Evolutionary conservation across 2,113 vertebrate species (phyloP), one percentile per base, ranked within the genome.

Genomic region (Rhynchopsitta pachyrhyncha): DNA sequence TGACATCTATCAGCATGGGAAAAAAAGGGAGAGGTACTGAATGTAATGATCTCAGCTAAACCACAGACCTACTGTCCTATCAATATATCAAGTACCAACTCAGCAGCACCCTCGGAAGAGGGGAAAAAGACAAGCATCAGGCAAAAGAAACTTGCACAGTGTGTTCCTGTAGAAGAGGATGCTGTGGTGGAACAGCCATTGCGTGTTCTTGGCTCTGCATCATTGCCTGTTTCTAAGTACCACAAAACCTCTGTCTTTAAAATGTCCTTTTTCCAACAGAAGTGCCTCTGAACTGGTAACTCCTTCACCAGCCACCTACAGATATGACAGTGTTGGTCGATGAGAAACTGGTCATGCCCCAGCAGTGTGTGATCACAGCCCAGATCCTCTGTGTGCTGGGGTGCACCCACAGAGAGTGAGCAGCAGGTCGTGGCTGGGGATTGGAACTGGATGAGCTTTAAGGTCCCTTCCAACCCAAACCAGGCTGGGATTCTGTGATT

Each of bases 301-400:
- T 71, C 25, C 39, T 46, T 78, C 12, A 49, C 16, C 11, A 76
- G 23, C 22, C 47, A 46, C 16, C 25, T 67, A 60, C 46, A 59
- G 49, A 33, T 2, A 10, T 0, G 8, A 35, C 57, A 16, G 15
- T 24, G 33, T 14, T 16, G 57, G 33, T 23, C 9, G 3, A 59
- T 35, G 22, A 59, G 57, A 59, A 59, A 35, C 33, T 10, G 57
- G 23, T 24, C 57, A 24, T 16, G 20, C 33, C 22, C 57, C 13
- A 4, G 57, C 57, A 59, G 33, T 10, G n/a, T 24, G 33, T 15
- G 13, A 7, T 15, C 33, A n/a, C 33, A 59, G 57, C 57, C 22
- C 57, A 59, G 22, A 35, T 23, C 33, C 57, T 22, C 57, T 22
- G 13, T 35, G 33, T 7, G 13, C 57, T 59, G 57, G 57, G 33